phyloP scores from a whole-genome alignment of 2,797 vertebrate species.

The Poeciliopsis infans region DNA sequence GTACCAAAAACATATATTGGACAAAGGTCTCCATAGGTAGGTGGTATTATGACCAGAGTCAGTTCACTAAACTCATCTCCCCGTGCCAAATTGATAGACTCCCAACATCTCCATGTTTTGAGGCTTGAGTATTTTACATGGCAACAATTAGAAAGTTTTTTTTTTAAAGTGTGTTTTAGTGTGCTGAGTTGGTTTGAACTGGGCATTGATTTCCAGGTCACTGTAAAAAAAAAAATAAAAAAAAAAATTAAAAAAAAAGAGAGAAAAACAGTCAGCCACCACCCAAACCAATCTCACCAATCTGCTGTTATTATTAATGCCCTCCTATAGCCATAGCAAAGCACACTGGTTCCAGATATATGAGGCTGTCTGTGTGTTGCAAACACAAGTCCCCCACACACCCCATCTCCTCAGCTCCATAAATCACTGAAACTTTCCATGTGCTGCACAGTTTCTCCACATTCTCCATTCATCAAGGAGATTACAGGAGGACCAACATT shows the following conservation, averaged over 20 bases:
- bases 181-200: background rate
- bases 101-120: background rate
- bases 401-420: background rate
- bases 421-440: constrained; percentile 6
- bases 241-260: too few species aligned
- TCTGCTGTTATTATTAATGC: background rate
- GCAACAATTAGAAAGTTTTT: background rate
- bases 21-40: background rate
- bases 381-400: background rate
- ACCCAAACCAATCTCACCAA: constrained; percentile 1
- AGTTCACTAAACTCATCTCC: background rate
- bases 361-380: constrained; percentile 1
- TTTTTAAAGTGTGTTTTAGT: background rate
- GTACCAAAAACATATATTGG: background rate
- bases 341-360: background rate
- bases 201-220: background rate
- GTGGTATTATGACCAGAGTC: background rate
- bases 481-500: background rate
- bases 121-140: background rate
- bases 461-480: constrained; percentile 2
- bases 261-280: background rate
- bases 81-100: background rate
- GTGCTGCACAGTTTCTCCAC: background rate
- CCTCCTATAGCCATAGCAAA: background rate
- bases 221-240: background rate